Evolutionary conservation across 2,113 vertebrate genomes (phyloP).

Genomic region (Ranitomeya imitator): DNA sequence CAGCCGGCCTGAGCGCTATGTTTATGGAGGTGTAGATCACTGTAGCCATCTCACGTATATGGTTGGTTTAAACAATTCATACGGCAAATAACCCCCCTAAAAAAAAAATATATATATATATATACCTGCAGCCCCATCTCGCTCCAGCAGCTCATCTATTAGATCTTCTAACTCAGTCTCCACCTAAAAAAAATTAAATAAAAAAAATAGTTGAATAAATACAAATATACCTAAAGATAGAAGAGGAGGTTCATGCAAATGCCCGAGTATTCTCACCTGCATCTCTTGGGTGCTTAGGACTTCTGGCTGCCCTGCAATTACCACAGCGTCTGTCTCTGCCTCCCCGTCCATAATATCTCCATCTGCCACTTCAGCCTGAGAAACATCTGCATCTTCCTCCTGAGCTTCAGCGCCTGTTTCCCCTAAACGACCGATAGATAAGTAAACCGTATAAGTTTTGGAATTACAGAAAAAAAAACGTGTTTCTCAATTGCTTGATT

Average conservation of each 20-base stretch:
- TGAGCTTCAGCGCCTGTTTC: conserved; percentile 82
- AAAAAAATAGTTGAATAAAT: not conserved
- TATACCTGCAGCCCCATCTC: conserved; percentile 81
- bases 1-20: too few species aligned
- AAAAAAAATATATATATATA: not conserved
- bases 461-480: too few species aligned
- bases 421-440: conserved; percentile 65
- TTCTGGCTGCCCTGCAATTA: conserved; percentile 89
- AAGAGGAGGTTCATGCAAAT: not conserved
- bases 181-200: conserved; percentile 72
- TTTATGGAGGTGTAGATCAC: too few species aligned
- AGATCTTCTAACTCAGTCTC: conserved; percentile 94
- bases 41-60: too few species aligned
- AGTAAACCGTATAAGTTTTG: not conserved
- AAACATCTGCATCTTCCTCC: conserved; percentile 81
- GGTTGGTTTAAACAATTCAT: too few species aligned
- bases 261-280: conserved; percentile 76
- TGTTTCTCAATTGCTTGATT: too few species aligned
- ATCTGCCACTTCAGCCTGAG: conserved; percentile 83
- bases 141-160: conserved; percentile 90
- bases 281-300: conserved; percentile 91
- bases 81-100: too few species aligned
- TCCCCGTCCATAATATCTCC: conserved; percentile 93
- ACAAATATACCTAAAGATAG: not conserved
- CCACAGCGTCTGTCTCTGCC: conserved; percentile 85